Conservation (phyloP, 2,888 invertebrate species). For the Cerastoderma edule region DNA sequence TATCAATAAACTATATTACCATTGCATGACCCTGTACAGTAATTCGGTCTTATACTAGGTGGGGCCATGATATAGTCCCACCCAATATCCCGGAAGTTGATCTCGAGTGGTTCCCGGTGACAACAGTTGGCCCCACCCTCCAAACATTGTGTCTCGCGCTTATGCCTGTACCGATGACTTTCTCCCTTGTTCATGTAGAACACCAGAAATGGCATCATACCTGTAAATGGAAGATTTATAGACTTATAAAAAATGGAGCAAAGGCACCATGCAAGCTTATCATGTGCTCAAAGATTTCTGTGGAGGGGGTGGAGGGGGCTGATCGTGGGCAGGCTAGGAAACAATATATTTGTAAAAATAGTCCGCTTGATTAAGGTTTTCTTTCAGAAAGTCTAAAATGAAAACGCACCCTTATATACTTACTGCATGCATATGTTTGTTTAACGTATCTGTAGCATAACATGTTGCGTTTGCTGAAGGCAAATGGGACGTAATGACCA, state of each 20-base stretch:
- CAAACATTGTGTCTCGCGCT: conserved; percentile 57
- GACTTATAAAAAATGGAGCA: conserved; percentile 8
- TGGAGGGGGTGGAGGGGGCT: too few species aligned
- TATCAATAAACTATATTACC: conserved; percentile 44
- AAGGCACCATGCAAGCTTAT: too few species aligned
- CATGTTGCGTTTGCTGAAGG: too few species aligned
- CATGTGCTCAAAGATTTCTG: too few species aligned
- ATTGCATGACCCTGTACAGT: conserved; percentile 71
- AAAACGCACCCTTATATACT: too few species aligned
- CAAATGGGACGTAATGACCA: too few species aligned
- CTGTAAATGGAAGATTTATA: conserved; percentile 24
- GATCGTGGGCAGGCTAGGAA: too few species aligned
- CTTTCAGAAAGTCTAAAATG: too few species aligned
- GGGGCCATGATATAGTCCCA: conserved; percentile 68
- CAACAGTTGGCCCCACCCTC: conserved; percentile 64
- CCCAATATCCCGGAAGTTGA: conserved; percentile 69
- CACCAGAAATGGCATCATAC: conserved; percentile 65
- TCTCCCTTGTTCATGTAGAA: conserved; percentile 55
- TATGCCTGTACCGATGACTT: conserved; percentile 27
- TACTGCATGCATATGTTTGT: too few species aligned
- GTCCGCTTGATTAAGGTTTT: too few species aligned
- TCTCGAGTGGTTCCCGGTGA: conserved; percentile 59
- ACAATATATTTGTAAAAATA: too few species aligned
- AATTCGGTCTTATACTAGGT: conserved; percentile 63
- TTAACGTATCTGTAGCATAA: too few species aligned